phyloP scores from a whole-genome alignment of 1,140 invertebrate genomes.

The Chelonus insularis region DNA sequence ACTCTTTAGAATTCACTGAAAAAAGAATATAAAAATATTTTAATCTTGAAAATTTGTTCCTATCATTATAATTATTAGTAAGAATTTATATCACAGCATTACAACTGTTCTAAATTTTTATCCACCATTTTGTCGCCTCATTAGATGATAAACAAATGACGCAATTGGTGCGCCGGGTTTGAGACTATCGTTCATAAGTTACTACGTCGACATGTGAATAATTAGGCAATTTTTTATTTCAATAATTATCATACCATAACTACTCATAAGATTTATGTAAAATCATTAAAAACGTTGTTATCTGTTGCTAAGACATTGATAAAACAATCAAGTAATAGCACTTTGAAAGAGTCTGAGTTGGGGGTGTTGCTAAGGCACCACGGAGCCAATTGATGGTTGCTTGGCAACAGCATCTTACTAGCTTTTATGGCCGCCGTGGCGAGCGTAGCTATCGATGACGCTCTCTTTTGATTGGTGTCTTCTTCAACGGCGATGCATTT shows the following conservation, averaged over 20 bases:
- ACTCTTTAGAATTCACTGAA: too few relatives aligned
- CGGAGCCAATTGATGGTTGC: conserved; percentile 41
- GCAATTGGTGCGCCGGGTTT: conserved; percentile 38
- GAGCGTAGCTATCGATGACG: conserved; percentile 24
- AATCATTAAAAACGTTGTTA: neutral
- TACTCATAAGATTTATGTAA: neutral
- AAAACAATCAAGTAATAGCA: conserved; percentile 10
- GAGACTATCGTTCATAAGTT: conserved; percentile 32
- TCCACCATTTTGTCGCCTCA: conserved; percentile 48
- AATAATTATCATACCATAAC: neutral
- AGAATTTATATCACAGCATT: neutral
- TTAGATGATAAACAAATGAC: conserved; percentile 50
- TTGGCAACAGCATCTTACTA: conserved; percentile 47
- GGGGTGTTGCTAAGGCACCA: conserved; percentile 38
- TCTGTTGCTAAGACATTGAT: conserved; percentile 4
- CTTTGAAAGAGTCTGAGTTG: neutral
- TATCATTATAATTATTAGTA: neutral
- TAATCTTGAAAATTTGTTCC: neutral
- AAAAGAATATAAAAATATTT: too few relatives aligned
- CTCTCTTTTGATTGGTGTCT: conserved; percentile 2
- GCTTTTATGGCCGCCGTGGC: conserved; percentile 15
- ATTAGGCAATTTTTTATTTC: neutral
- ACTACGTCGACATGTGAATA: conserved; percentile 8
- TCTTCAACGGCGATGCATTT: neutral
- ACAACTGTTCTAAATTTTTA: conserved; percentile 14